Evolutionary conservation across 1,140 invertebrate genomes (phyloP).

Genomic region (Cherax quadricarinatus): DNA sequence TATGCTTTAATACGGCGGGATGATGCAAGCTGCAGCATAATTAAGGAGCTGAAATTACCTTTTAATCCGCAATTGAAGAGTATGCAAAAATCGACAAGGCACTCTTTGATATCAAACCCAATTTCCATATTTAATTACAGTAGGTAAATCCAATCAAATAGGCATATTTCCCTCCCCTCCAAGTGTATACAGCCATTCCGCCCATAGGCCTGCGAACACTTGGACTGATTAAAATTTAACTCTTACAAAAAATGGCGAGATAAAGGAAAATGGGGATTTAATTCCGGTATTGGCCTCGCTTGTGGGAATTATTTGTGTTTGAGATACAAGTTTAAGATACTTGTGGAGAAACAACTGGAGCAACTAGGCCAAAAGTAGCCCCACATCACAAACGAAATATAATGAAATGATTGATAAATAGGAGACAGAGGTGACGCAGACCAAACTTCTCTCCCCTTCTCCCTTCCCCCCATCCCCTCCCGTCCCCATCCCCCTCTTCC

Average conservation of each 20-base stretch:
- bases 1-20: too few species aligned
- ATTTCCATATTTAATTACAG: conserved; percentile 70
- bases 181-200: conserved; percentile 22
- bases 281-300: too few species aligned
- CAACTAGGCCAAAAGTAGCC: too few species aligned
- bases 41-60: conserved; percentile 13
- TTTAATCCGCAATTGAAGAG: conserved; percentile 52
- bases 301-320: too few species aligned
- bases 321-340: too few species aligned
- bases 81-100: conserved; percentile 55
- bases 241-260: background rate
- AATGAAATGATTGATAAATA: conserved; percentile 55
- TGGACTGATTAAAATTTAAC: conserved; percentile 21
- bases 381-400: background rate
- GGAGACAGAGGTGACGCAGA: conserved; percentile 25
- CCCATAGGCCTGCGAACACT: conserved; percentile 28
- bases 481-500: background rate
- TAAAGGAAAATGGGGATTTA: too few species aligned
- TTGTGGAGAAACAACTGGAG: too few species aligned
- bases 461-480: background rate
- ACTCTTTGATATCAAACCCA: conserved; percentile 64
- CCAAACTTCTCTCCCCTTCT: conserved; percentile 24
- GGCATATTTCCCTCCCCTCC: conserved; percentile 56
- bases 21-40: background rate
- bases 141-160: conserved; percentile 70